Percentiles rank a stretch among this genome's conserved stretches.
Conservation (phyloP, 2,888 invertebrate genomes). For the Linnaemya vulpina region DNA sequence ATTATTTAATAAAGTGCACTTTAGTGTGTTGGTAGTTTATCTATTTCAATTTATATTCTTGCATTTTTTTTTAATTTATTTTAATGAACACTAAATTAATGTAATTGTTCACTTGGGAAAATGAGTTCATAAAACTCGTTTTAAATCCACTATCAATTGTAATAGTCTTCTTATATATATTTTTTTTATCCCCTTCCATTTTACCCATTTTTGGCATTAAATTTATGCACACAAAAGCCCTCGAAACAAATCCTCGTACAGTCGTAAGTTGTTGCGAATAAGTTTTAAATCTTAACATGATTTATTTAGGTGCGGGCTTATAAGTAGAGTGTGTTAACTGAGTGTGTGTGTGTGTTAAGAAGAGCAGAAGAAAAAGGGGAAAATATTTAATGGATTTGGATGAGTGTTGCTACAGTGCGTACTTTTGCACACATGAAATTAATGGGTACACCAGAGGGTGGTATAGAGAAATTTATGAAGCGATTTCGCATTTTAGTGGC, state of each 20-base stretch:
- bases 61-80: too few relatives aligned
- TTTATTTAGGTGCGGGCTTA: conserved; percentile 32
- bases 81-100: conserved; percentile 53
- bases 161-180: background rate
- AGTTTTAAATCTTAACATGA: conserved; percentile 57
- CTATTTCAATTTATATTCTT: background rate
- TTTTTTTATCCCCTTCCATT: background rate
- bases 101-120: conserved; percentile 50
- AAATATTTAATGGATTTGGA: conserved; percentile 10
- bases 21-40: background rate
- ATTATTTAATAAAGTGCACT: background rate
- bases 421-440: background rate
- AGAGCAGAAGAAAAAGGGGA: background rate
- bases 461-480: background rate
- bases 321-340: conserved; percentile 31
- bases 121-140: conserved; percentile 24
- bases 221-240: conserved; percentile 28
- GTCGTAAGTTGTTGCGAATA: conserved; percentile 20
- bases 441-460: background rate
- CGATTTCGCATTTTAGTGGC: background rate
- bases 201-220: conserved; percentile 3
- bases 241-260: conserved; percentile 10
- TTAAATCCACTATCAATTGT: background rate
- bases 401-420: background rate
- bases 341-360: background rate